Percentiles rank a stretch among this genome's conserved stretches.
Evolutionary conservation across 2,113 vertebrate species (phyloP).

Genomic region (Ellobius talpinus): DNA sequence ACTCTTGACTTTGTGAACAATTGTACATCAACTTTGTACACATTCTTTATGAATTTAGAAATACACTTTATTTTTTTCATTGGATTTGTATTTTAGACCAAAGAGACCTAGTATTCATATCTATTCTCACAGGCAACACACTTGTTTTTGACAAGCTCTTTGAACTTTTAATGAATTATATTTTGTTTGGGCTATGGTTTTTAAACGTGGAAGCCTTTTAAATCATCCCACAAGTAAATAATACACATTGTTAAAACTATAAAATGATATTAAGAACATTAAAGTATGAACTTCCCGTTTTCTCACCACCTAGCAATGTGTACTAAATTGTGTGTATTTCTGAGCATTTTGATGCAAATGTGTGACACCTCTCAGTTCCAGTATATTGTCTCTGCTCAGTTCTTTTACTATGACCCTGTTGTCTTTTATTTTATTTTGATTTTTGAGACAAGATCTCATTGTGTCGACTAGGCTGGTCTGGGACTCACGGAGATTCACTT

Average conservation of each 20-base stretch:
- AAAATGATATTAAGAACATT: neutral
- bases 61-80: neutral
- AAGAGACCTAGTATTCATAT: neutral
- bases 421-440: neutral
- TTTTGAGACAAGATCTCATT: neutral
- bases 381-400: neutral
- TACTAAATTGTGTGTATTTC: neutral
- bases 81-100: neutral
- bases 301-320: neutral
- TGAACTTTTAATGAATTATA: conserved; percentile 13
- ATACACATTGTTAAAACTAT: neutral
- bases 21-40: neutral
- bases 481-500: neutral
- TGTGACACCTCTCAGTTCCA: neutral
- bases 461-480: neutral
- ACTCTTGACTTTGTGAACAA: neutral
- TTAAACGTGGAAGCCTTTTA: neutral
- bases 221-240: neutral
- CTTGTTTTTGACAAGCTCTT: neutral
- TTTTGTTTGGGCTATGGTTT: conserved; percentile 18
- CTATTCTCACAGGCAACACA: neutral
- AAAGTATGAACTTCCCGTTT: neutral
- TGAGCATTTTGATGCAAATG: neutral
- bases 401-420: neutral
- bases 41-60: neutral